These are phyloP conservation scores for Enteromius viviparus DNA, from an alignment of 2,797 vertebrate genomes.

Conservation along the genomic window DNA sequence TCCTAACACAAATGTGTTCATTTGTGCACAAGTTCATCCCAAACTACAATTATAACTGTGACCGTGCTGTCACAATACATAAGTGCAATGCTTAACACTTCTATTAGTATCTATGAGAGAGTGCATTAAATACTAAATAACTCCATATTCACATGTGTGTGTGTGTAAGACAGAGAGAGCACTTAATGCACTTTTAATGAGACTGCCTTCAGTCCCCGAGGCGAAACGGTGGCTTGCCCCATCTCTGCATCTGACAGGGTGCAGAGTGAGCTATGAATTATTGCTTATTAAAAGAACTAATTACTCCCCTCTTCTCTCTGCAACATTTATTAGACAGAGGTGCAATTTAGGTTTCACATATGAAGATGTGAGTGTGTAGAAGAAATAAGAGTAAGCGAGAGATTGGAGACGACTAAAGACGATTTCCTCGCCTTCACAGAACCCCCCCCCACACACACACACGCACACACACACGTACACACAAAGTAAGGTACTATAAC, in stretches of 20 bases:
- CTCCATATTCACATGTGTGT: conserved; percentile 51
- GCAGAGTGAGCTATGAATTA: conserved; percentile 77
- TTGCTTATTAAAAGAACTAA: conserved; percentile 81
- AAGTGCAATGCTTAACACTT: conserved; percentile 23
- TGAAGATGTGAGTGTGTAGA: conserved; percentile 42
- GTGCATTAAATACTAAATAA: conserved; percentile 57
- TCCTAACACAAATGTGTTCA: conserved; percentile 27
- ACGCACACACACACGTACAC: not conserved
- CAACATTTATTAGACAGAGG: conserved; percentile 71
- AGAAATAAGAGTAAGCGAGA: conserved; percentile 5
- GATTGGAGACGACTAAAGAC: conserved; percentile 21
- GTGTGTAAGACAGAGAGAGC: conserved; percentile 38
- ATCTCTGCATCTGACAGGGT: conserved; percentile 77
- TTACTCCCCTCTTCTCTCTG: conserved; percentile 71
- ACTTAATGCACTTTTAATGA: conserved; percentile 81
- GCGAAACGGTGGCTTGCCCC: conserved; percentile 74
- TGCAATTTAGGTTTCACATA: conserved; percentile 63
- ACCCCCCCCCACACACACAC: too few species aligned
- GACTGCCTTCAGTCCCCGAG: conserved; percentile 72
- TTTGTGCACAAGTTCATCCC: conserved; percentile 1
- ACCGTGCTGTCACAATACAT: conserved; percentile 6
- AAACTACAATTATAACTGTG: conserved; percentile 20
- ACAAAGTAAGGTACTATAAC: not conserved
- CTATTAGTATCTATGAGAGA: conserved; percentile 54
- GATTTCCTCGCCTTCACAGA: not conserved